Percentiles rank a stretch among this genome's conserved stretches.
Conservation (phyloP, 2,888 invertebrate species). For the Scelioninae gen. 1 region DNA sequence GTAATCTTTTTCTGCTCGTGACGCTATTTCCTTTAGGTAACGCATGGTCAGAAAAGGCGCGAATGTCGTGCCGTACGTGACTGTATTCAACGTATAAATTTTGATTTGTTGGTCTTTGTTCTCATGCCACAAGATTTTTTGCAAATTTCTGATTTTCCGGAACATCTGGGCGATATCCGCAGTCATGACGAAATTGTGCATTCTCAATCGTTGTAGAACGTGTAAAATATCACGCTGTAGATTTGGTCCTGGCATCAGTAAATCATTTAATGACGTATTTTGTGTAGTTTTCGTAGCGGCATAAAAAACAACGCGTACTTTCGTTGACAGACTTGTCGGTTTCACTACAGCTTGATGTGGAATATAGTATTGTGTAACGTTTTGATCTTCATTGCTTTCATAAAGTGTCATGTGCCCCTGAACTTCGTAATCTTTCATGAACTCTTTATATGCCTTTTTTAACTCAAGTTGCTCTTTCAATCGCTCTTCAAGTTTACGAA, state of each 20-base stretch:
- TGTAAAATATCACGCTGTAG: no score
- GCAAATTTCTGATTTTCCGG: background rate
- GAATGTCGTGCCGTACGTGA: background rate
- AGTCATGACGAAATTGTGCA: no score
- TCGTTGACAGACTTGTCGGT: slow-evolving; percentile 2
- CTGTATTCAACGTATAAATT: background rate
- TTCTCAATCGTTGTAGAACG: no score
- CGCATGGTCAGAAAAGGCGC: slow-evolving; percentile 2
- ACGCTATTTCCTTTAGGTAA: background rate
- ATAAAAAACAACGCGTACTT: no score
- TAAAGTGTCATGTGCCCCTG: background rate
- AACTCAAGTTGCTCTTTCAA: background rate
- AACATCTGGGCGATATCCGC: no score
- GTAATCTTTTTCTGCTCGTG: background rate
- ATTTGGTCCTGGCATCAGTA: no score
- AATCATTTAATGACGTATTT: no score
- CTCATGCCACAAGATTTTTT: background rate
- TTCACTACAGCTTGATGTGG: background rate
- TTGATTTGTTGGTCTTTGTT: background rate
- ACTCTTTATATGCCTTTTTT: background rate
- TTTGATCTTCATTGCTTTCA: background rate
- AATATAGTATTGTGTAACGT: background rate
- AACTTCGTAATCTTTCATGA: background rate
- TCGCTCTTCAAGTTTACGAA: background rate
- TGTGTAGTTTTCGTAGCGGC: no score